Conservation (phyloP, 2,113 vertebrate species). For the Hiodon tergisus region DNA sequence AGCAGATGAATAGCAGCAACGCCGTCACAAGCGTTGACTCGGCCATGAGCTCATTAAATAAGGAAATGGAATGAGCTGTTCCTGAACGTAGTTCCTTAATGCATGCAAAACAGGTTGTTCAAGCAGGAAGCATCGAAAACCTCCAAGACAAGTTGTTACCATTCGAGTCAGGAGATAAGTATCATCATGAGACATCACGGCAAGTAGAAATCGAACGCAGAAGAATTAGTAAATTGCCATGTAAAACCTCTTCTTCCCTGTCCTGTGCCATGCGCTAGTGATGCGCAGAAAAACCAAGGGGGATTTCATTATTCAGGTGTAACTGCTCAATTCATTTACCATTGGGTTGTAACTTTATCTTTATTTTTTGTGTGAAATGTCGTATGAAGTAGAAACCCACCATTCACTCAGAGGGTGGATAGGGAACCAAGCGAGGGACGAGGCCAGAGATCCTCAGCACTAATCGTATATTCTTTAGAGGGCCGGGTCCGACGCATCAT, state of each 20-base stretch:
- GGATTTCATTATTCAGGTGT: no score
- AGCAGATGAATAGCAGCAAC: slow-evolving; percentile 46
- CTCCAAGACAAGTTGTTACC: not conserved
- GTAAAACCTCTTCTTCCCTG: not conserved
- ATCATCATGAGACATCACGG: no score
- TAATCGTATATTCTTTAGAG: slow-evolving; percentile 24
- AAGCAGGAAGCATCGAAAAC: not conserved
- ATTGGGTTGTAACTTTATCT: not conserved
- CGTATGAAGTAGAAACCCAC: slow-evolving; percentile 2
- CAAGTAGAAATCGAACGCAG: not conserved
- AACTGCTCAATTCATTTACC: no score
- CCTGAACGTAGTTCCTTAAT: slow-evolving; percentile 37
- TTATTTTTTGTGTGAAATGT: not conserved
- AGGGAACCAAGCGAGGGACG: not conserved
- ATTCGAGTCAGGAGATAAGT: not conserved
- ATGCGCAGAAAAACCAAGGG: no score
- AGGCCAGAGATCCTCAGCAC: no score
- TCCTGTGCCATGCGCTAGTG: no score
- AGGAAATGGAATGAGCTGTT: slow-evolving; percentile 56
- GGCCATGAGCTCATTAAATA: slow-evolving; percentile 54
- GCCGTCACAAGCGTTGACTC: slow-evolving; percentile 63
- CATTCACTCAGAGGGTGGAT: no score
- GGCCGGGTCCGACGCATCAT: not conserved
- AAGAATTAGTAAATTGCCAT: not conserved
- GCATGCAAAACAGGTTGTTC: slow-evolving; percentile 52